Conservation (phyloP, 2,113 vertebrate species). For the Zosterops japonicus region DNA sequence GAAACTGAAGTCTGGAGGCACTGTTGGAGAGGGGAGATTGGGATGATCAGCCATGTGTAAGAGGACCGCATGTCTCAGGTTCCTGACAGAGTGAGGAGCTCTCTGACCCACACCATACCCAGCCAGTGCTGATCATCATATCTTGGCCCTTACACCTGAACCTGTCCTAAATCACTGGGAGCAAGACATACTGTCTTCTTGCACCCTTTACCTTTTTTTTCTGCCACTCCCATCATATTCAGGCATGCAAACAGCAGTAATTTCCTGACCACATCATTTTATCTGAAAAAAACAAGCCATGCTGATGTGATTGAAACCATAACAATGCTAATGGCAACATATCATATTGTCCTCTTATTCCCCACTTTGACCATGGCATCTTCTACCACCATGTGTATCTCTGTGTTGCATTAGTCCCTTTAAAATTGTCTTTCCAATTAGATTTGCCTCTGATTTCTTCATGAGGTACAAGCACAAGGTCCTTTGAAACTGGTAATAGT, state of each 20-base stretch:
- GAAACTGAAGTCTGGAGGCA: not conserved
- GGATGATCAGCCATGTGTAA: not conserved
- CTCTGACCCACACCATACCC: not conserved
- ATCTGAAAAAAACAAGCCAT: not conserved
- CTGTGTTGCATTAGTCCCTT: not conserved
- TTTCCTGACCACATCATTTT: not conserved
- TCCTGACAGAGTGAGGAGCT: not conserved
- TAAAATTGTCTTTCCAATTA: not conserved
- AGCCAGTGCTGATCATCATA: not conserved
- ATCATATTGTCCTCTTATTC: rapidly evolving
- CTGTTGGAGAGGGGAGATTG: not conserved
- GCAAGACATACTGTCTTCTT: not conserved
- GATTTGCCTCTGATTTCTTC: not conserved
- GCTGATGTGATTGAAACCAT: not conserved
- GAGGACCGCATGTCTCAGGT: not conserved
- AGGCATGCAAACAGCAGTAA: not conserved
- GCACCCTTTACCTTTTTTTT: not conserved
- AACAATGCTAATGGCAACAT: not conserved
- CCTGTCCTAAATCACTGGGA: not conserved
- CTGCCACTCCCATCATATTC: not conserved
- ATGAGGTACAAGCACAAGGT: not conserved
- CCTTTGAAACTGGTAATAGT: not conserved
- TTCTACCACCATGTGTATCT: too few species aligned
- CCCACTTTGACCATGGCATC: not conserved
- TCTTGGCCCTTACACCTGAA: not conserved